Evolutionary conservation across 2,888 invertebrate genomes (phyloP).

Genomic region (Sinodicranocentrus sp.): DNA sequence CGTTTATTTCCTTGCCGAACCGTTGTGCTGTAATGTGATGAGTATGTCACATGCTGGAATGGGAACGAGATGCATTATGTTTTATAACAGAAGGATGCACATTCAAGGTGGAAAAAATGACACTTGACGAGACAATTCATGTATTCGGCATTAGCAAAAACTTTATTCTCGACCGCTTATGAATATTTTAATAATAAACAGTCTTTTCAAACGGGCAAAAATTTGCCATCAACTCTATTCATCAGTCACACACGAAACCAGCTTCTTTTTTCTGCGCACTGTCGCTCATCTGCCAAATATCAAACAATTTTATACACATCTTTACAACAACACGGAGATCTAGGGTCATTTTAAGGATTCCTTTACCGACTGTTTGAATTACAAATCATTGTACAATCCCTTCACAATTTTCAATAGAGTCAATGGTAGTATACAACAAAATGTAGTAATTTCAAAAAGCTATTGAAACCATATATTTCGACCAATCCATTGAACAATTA

Average conservation of each 20-base stretch:
- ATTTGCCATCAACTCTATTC: conserved; percentile 73
- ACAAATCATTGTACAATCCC: conserved; percentile 30
- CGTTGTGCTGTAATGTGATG: too few species aligned
- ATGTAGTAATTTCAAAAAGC: conserved; percentile 15
- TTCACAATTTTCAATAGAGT: conserved; percentile 59
- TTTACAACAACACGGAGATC: conserved; percentile 53
- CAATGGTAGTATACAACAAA: conserved; percentile 48
- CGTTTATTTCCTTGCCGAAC: too few species aligned
- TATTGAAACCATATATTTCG: conserved; percentile 20
- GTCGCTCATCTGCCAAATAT: conserved; percentile 37
- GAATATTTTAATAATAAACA: conserved; percentile 73
- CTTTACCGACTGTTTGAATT: conserved; percentile 45
- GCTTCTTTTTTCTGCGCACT: conserved; percentile 43
- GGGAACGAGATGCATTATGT: too few species aligned
- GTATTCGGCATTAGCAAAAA: conserved; percentile 68
- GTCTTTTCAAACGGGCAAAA: conserved; percentile 76
- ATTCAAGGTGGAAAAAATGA: neutral
- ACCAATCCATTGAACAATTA: conserved; percentile 3
- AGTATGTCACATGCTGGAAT: too few species aligned
- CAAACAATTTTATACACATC: conserved; percentile 38
- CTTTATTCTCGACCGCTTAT: conserved; percentile 71
- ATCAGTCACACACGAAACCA: conserved; percentile 72
- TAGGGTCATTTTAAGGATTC: conserved; percentile 49
- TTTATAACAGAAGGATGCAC: too few species aligned
- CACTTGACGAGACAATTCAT: conserved; percentile 3